Evolutionary conservation across 2,888 invertebrate genomes (phyloP).

Genomic region (Xylota sylvarum): DNA sequence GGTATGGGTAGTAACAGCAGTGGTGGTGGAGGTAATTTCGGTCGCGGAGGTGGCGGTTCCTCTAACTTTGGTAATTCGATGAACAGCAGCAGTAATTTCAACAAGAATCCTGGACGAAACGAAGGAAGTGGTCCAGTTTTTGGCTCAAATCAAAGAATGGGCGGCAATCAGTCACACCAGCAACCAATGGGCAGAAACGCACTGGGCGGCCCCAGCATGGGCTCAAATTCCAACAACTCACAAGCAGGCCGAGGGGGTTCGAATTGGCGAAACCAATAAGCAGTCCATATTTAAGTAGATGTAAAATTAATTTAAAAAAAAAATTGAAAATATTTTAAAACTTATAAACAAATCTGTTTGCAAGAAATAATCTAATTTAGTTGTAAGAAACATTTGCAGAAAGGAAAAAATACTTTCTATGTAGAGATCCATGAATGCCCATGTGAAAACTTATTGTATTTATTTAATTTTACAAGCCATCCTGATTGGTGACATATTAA

Average conservation of each 20-base stretch:
- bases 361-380: not conserved
- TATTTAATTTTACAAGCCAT: slow-evolving; percentile 2
- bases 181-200: slow-evolving; percentile 14
- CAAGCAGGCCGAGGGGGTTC: slow-evolving; percentile 37
- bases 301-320: not conserved
- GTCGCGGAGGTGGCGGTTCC: slow-evolving; percentile 7
- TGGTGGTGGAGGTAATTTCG: slow-evolving; percentile 21
- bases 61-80: slow-evolving; percentile 16
- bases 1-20: not conserved
- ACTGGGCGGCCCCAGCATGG: slow-evolving; percentile 23
- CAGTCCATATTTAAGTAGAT: not conserved
- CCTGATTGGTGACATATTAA: not conserved
- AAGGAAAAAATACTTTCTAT: not conserved
- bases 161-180: slow-evolving; percentile 16
- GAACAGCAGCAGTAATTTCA: slow-evolving; percentile 19
- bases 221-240: slow-evolving; percentile 27
- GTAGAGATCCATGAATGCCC: not conserved
- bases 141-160: slow-evolving; percentile 15
- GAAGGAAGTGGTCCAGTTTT: slow-evolving; percentile 3
- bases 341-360: not conserved
- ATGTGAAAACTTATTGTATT: slow-evolving; percentile 1
- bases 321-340: not conserved
- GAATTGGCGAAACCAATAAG: slow-evolving; percentile 65
- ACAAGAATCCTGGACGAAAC: slow-evolving; percentile 24
- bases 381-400: slow-evolving; percentile 16